These are phyloP conservation scores for Scyliorhinus canicula DNA, from an alignment of 2,797 vertebrate genomes.

Conservation along the genomic window DNA sequence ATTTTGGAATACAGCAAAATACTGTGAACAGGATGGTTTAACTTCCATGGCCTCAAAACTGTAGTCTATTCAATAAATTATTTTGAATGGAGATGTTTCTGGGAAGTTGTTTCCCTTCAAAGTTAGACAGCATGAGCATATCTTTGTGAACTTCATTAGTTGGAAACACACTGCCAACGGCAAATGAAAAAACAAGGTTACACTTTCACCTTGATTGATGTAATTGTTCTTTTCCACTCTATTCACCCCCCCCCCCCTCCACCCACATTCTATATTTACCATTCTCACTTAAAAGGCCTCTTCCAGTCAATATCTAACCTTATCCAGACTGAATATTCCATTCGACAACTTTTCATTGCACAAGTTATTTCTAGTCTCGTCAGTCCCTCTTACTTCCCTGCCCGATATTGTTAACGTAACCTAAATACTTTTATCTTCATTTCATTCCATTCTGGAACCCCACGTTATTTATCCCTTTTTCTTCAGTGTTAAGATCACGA, in stretches of 20 bases:
- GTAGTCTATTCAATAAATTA: neutral
- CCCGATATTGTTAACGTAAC: neutral
- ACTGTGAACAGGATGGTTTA: neutral
- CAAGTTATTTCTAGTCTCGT: neutral
- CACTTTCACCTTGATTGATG: neutral
- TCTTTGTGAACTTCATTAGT: neutral
- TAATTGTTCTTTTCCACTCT: neutral
- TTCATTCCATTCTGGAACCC: neutral
- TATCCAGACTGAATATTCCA: neutral
- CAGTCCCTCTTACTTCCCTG: neutral
- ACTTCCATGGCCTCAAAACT: neutral
- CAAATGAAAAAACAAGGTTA: neutral
- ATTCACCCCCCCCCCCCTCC: no score
- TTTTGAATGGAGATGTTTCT: neutral
- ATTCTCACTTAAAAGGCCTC: neutral
- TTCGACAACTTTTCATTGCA: no score
- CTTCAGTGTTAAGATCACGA: neutral
- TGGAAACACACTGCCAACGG: neutral
- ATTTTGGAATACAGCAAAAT: neutral
- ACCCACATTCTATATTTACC: neutral
- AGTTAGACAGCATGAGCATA: neutral
- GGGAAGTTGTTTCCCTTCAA: neutral
- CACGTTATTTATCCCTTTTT: neutral
- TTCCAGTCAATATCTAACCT: neutral
- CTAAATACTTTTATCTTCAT: neutral